These are phyloP conservation scores for Styela clava DNA, from an alignment of 23 tunicate genomes.

Conservation along the genomic window DNA sequence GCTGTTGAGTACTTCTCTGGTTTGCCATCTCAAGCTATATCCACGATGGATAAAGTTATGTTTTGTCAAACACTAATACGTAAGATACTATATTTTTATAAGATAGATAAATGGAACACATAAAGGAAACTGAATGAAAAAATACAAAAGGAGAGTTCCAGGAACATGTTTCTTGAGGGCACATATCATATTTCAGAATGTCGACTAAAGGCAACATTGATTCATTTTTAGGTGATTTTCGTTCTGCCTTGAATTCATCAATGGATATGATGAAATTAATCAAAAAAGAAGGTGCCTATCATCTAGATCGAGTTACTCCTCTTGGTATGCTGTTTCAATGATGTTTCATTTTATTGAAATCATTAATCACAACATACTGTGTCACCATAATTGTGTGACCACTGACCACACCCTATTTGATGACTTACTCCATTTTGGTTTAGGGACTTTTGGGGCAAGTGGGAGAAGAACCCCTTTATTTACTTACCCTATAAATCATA, in stretches of 20 bases:
- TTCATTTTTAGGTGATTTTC: conserved; percentile 13
- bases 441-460: too few species aligned
- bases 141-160: too few species aligned
- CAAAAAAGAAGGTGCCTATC: conserved; percentile 38
- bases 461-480: too few species aligned
- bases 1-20: conserved; percentile 13
- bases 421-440: too few species aligned
- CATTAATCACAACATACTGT: too few species aligned
- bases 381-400: too few species aligned
- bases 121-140: too few species aligned
- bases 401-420: too few species aligned
- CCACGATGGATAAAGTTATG: conserved; percentile 6
- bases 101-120: not conserved
- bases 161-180: too few species aligned
- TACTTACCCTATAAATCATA: too few species aligned
- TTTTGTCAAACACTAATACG: conserved; percentile 3
- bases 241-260: conserved; percentile 10
- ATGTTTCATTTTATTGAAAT: not conserved
- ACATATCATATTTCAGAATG: too few species aligned
- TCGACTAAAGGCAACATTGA: too few species aligned
- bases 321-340: conserved; percentile 26
- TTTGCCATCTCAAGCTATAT: conserved; percentile 2
- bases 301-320: conserved; percentile 27
- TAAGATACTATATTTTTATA: not conserved
- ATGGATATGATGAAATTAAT: conserved; percentile 39